A percentile compares a stretch with the other conserved stretches of the same genome.
phyloP scores from a whole-genome alignment of 2,797 vertebrate species.

The Galagoides demidoff region DNA sequence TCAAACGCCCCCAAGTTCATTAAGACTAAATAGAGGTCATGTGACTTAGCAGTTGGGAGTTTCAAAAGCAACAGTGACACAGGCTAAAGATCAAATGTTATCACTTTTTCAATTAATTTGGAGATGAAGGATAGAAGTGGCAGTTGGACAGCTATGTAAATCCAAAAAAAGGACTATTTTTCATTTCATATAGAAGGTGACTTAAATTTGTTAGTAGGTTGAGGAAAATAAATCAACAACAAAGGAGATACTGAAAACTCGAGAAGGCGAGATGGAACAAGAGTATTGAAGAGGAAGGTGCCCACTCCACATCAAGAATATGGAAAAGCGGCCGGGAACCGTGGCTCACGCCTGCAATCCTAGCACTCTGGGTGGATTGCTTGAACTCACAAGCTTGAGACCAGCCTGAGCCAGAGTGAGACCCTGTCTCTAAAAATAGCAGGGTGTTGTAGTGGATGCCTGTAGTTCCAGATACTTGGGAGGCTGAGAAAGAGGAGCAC shows the following conservation, averaged over 20 bases:
- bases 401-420: too few species aligned
- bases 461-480: too few species aligned
- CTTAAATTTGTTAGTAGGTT: neutral
- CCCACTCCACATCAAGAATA: neutral
- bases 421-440: too few species aligned
- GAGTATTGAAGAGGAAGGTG: neutral
- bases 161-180: neutral
- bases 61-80: neutral
- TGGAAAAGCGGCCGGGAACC: neutral
- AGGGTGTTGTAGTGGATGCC: too few species aligned
- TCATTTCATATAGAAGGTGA: neutral
- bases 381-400: too few species aligned
- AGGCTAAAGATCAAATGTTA: neutral
- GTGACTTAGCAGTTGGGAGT: neutral
- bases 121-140: neutral
- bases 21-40: neutral
- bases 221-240: neutral
- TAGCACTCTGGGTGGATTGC: too few species aligned
- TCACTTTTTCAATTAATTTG: neutral
- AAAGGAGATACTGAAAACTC: neutral
- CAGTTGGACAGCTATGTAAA: neutral
- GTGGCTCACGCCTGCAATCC: too few species aligned
- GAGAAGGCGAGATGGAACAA: neutral
- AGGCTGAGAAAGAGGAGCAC: too few species aligned
- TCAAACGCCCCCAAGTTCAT: neutral